Evolutionary conservation across 2,888 invertebrate genomes (phyloP), one percentile per base, ranked within the genome.

Genomic region (Tineola bisselliella): DNA sequence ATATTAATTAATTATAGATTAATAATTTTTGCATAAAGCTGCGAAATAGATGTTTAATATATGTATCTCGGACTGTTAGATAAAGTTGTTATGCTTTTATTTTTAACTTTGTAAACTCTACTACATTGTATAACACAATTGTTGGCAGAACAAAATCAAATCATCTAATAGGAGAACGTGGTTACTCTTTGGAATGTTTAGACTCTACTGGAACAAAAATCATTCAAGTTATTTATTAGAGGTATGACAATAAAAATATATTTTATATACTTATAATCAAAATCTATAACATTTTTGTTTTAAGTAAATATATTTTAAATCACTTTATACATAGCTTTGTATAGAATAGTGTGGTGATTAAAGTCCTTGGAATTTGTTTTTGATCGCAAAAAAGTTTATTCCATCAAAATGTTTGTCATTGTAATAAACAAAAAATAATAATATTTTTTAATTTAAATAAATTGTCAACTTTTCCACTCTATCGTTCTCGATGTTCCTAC

Each of bases 61-160:
- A 48, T 48, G 48, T 48, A 48, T 48, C 48, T 48, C 48, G 48
- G 48, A 48, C 48, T 48, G 48, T 17, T 17, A 48, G 48, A 48
- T 48, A 48, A 48, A 48, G 38, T 12, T 10, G 38, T 38, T 48
- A 48, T 48, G 48, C 15, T 48, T 48, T 48, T 48, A 48, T 48
- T 38, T 48, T 48, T 48, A 48, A 48, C 48, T 17, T 6, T 17
- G 48, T 17, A 48, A 48, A 15, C 13, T 38, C 38, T 38, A 17
- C 48, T 15, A 10, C n/a, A 48, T 48, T 48, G 15, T 48, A 15
- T 48, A 48, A 48, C n/a, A 48, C 15, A 15, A 48, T 48, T 48
- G 54, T 54, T 54, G 18, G 54, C 25, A 25, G 54, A 54, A 48
- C 18, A 13, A 56, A 19, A 58, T 58, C 33, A 58, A 58, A 58